Conservation (phyloP, 2,113 vertebrate genomes). For the Lethenteron camtschaticum region DNA sequence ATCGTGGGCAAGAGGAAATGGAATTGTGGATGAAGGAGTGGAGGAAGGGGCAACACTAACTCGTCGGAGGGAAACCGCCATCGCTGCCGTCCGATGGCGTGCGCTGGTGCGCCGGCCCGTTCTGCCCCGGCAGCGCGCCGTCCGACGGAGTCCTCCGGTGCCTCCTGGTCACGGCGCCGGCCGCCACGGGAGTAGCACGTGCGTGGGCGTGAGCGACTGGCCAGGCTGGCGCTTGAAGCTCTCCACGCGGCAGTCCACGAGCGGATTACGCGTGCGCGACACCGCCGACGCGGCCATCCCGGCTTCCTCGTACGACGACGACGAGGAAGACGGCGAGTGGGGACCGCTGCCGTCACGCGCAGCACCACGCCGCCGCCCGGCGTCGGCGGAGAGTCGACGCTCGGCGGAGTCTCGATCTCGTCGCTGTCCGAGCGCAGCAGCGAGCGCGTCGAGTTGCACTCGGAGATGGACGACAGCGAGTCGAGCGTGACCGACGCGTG, state of each 20-base stretch:
- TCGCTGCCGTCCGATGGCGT: conserved; percentile 2
- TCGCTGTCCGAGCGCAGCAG: conserved; percentile 67
- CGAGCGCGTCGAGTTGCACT: conserved; percentile 87
- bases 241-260: conserved; percentile 69
- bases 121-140: conserved; percentile 55
- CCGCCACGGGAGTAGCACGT: conserved; percentile 27
- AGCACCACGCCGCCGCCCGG: conserved; percentile 19
- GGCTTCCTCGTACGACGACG: conserved; percentile 6
- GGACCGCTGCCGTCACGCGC: conserved; percentile 37
- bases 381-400: not conserved
- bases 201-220: conserved; percentile 81
- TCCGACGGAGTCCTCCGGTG: conserved; percentile 73
- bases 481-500: conserved; percentile 49
- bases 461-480: conserved; percentile 69
- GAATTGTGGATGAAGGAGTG: too few relatives aligned
- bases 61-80: not conserved
- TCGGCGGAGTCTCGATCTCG: conserved; percentile 27
- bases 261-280: conserved; percentile 25
- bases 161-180: conserved; percentile 26
- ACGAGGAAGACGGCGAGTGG: conserved; percentile 20
- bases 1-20: too few relatives aligned
- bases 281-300: conserved; percentile 15
- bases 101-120: not conserved
- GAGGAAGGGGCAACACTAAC: not conserved
- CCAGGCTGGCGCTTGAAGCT: conserved; percentile 74